Evolutionary conservation across 2,888 invertebrate species (phyloP).

Genomic region (Drosophila pseudotakahashii): DNA sequence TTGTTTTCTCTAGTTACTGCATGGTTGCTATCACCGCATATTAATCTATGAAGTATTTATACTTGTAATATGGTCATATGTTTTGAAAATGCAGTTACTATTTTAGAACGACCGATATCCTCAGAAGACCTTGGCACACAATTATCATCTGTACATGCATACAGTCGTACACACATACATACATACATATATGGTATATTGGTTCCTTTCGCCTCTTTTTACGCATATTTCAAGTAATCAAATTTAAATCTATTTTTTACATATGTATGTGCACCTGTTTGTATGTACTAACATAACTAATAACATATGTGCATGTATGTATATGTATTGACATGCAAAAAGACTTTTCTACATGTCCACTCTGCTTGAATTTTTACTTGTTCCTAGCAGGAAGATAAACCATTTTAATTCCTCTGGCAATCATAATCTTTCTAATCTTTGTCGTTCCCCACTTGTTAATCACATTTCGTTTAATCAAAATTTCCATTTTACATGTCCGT

Average conservation of each 20-base stretch:
- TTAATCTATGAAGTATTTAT: no score
- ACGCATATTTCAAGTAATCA: no score
- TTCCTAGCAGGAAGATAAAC: background rate
- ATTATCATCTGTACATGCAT: no score
- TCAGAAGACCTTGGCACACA: slow-evolving; percentile 1
- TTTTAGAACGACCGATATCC: background rate
- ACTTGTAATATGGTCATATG: background rate
- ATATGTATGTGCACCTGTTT: background rate
- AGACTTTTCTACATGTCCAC: background rate
- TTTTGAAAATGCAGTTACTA: no score
- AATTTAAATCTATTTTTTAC: no score
- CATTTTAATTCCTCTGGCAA: background rate
- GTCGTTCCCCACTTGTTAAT: background rate
- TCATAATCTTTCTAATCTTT: background rate
- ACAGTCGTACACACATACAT: no score
- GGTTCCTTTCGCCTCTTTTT: no score
- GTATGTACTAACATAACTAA: background rate
- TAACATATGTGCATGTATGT: background rate
- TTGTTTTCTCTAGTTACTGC: no score
- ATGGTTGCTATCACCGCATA: no score
- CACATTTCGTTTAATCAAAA: background rate
- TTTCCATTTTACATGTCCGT: background rate
- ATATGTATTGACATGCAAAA: background rate
- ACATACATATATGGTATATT: no score
- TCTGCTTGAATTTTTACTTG: background rate